phyloP scores from a whole-genome alignment of 2,888 invertebrate genomes.

The Eugnorisma glareosa region DNA sequence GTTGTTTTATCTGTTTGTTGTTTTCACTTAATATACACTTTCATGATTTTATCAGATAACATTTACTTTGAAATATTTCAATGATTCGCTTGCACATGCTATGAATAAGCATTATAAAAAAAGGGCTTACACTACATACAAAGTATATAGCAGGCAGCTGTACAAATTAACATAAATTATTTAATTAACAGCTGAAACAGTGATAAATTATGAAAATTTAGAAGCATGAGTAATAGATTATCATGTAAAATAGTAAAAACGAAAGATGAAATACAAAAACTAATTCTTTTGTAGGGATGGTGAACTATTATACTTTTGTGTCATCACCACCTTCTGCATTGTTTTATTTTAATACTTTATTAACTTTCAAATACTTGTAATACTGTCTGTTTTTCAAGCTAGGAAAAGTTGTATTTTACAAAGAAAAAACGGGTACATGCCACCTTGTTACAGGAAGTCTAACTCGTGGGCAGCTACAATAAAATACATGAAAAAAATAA shows the following conservation, averaged over 20 bases:
- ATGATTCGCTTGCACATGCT: neutral
- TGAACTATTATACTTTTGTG: conserved; percentile 44
- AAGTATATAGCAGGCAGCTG: neutral
- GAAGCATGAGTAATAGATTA: conserved; percentile 40
- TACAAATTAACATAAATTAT: conserved; percentile 33
- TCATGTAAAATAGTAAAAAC: conserved; percentile 11
- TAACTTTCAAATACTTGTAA: conserved; percentile 22
- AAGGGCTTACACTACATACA: neutral
- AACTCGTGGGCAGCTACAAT: conserved; percentile 57
- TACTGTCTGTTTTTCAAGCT: neutral
- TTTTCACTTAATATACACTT: neutral
- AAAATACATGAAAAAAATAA: conserved; percentile 41
- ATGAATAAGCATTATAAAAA: neutral
- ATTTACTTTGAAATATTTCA: neutral
- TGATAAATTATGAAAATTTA: conserved; percentile 34
- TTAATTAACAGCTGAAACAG: conserved; percentile 9
- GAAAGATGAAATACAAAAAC: neutral
- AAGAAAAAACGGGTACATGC: conserved; percentile 41
- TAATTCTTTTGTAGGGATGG: too few relatives aligned
- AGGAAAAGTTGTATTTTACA: conserved; percentile 3
- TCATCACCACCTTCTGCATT: conserved; percentile 49
- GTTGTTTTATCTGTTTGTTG: neutral
- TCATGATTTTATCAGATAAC: neutral
- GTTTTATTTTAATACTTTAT: conserved; percentile 4
- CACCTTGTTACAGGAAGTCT: conserved; percentile 59